Conservation (phyloP, 2,888 invertebrate species). For the Cecidostiba fungosa region DNA sequence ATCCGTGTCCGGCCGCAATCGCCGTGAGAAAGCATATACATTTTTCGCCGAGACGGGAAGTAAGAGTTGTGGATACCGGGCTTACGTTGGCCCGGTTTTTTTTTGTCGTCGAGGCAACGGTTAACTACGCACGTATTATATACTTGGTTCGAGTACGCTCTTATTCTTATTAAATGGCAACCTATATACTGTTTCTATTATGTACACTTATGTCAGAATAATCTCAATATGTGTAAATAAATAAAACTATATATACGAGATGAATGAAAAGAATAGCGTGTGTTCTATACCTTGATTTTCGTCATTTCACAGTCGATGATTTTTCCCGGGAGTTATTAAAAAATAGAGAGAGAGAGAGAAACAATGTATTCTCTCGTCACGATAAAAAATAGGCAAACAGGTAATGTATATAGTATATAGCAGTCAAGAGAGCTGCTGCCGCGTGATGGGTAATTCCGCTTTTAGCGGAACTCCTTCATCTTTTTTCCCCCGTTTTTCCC, state of each 20-base stretch:
- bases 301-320: conserved; percentile 13
- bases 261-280: not conserved
- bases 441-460: conserved; percentile 46
- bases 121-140: too few relatives aligned
- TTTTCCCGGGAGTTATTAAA: conserved; percentile 19
- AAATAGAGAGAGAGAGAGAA: not conserved
- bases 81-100: too few relatives aligned
- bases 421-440: not conserved
- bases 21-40: conserved; percentile 51
- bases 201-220: too few relatives aligned
- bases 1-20: conserved; percentile 45
- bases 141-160: too few relatives aligned
- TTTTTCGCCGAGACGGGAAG: conserved; percentile 3
- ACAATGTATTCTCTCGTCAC: not conserved
- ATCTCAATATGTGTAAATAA: not conserved
- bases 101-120: too few relatives aligned
- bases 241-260: too few relatives aligned
- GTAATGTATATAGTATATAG: not conserved
- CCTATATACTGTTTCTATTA: too few relatives aligned
- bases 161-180: too few relatives aligned
- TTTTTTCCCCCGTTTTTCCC: conserved; percentile 19
- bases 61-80: not conserved
- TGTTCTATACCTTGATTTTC: not conserved
- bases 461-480: conserved; percentile 31
- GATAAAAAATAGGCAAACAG: conserved; percentile 45